Evolutionary conservation across 2,888 invertebrate genomes (phyloP).

Genomic region (Apamea crenata): DNA sequence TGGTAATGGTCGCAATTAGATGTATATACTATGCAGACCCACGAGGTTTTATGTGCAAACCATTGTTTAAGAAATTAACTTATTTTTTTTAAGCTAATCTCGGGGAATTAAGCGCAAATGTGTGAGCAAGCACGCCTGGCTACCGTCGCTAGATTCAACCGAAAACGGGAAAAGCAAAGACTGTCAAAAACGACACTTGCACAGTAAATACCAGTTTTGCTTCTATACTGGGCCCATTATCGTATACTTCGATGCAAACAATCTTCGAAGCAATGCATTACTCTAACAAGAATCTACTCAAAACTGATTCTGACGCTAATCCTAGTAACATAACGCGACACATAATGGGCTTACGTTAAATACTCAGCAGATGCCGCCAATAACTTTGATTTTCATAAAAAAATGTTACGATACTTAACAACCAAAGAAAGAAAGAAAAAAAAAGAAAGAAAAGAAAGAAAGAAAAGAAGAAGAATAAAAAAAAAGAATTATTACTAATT

Average conservation of each 20-base stretch:
- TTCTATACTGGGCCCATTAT: neutral
- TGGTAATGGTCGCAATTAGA: conserved; percentile 79
- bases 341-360: neutral
- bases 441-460: no score
- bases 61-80: conserved; percentile 61
- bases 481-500: no score
- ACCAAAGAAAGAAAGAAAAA: no score
- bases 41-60: conserved; percentile 55
- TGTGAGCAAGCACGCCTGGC: neutral
- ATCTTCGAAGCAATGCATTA: neutral
- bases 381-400: neutral
- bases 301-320: neutral
- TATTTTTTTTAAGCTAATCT: conserved; percentile 37
- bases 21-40: conserved; percentile 64
- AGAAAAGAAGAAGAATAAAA: no score
- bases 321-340: neutral
- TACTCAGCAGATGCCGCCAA: neutral
- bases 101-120: neutral
- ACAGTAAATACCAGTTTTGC: neutral
- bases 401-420: no score
- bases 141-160: neutral
- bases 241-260: no score
- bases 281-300: neutral
- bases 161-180: neutral
- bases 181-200: neutral